Evolutionary conservation across 2,888 invertebrate genomes (phyloP).

Genomic region (Drosophila anomelani): DNA sequence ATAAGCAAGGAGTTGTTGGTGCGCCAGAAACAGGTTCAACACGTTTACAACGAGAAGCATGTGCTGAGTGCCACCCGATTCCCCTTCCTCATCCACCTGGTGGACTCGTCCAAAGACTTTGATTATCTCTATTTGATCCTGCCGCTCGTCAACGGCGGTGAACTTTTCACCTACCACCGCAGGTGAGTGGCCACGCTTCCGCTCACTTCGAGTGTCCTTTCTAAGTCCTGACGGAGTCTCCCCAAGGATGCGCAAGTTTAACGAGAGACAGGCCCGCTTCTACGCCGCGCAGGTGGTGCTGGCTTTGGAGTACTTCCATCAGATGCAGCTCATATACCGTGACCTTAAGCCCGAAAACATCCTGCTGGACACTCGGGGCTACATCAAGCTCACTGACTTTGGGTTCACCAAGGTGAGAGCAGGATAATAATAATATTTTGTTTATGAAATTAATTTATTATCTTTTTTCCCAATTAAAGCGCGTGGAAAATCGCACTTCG

Average conservation of each 20-base stretch:
- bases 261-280: conserved; percentile 92
- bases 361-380: conserved; percentile 91
- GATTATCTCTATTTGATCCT: conserved; percentile 92
- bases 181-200: conserved; percentile 83
- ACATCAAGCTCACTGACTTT: conserved; percentile 94
- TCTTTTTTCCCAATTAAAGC: conserved; percentile 51
- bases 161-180: conserved; percentile 92
- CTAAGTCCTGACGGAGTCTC: conserved; percentile 1
- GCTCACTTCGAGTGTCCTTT: not conserved
- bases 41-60: conserved; percentile 95
- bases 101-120: conserved; percentile 94
- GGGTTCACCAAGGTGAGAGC: conserved; percentile 93
- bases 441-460: too few species aligned
- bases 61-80: conserved; percentile 94
- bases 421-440: too few species aligned
- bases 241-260: conserved; percentile 85
- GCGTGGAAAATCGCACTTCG: conserved; percentile 90
- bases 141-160: conserved; percentile 94
- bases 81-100: conserved; percentile 94
- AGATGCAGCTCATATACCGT: conserved; percentile 93
- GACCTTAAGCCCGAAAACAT: conserved; percentile 97
- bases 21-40: conserved; percentile 94
- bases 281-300: conserved; percentile 95
- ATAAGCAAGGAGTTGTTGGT: conserved; percentile 94
- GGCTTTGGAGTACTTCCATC: conserved; percentile 95